These are phyloP conservation scores for Phyto melanocephala DNA, from an alignment of 2,888 invertebrate species.

Conservation along the genomic window DNA sequence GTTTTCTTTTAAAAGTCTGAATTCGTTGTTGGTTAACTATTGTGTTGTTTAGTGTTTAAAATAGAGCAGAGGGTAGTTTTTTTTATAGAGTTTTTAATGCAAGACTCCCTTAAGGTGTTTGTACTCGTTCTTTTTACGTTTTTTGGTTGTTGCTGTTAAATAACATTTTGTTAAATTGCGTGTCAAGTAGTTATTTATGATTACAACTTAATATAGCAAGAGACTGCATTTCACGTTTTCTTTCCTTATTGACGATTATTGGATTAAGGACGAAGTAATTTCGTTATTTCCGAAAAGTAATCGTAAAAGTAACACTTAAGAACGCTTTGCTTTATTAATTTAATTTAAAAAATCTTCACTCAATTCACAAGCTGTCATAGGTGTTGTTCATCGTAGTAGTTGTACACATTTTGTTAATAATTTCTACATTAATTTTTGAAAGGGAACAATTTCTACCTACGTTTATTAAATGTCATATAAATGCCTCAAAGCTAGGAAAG, in stretches of 20 bases:
- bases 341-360: slow-evolving; percentile 39
- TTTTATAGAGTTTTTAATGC: background rate
- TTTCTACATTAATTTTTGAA: no score
- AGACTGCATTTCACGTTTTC: slow-evolving; percentile 10
- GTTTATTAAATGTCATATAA: no score
- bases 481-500: no score
- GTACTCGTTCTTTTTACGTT: background rate
- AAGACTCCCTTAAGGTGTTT: slow-evolving; percentile 50
- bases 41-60: slow-evolving; percentile 10
- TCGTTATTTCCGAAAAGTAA: slow-evolving; percentile 8
- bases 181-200: slow-evolving; percentile 64
- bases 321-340: slow-evolving; percentile 17
- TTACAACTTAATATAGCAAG: slow-evolving; percentile 61
- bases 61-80: slow-evolving; percentile 45
- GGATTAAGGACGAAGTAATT: slow-evolving; percentile 35
- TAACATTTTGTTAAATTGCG: slow-evolving; percentile 62
- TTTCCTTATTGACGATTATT: background rate
- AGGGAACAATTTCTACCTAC: no score
- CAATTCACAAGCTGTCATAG: no score
- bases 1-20: slow-evolving; percentile 15
- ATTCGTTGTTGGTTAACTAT: background rate
- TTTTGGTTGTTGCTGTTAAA: slow-evolving; percentile 18
- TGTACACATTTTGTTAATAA: no score
- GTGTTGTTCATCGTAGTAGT: no score
- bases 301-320: slow-evolving; percentile 28